A percentile compares a stretch with the other conserved stretches of the same genome.
Conservation (phyloP, 64 coral and sea anemone species). For the Montipora efflorescens region DNA sequence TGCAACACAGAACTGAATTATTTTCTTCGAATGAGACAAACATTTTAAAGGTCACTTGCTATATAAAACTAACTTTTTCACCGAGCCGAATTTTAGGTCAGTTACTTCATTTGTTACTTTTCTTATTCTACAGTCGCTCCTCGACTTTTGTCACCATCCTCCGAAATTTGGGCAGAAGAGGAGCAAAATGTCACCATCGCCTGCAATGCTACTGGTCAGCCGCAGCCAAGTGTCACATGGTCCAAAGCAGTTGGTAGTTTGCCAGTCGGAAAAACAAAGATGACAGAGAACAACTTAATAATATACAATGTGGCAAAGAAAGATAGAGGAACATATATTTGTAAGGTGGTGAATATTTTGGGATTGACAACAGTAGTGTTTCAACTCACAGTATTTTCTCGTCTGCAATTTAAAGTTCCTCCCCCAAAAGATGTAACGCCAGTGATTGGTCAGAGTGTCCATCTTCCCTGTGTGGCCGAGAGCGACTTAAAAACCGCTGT, state of each 20-base stretch:
- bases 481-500: constrained; percentile 17
- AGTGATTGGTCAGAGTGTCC: not conserved
- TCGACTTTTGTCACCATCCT: rapidly evolving
- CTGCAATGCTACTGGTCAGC: not conserved
- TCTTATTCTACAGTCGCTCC: not conserved
- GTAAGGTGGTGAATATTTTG: constrained; percentile 25
- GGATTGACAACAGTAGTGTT: not conserved
- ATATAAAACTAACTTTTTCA: too few species aligned
- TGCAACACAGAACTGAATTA: too few species aligned
- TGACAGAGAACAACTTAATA: not conserved
- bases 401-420: not conserved
- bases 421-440: not conserved
- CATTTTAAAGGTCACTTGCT: too few species aligned
- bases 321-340: constrained; percentile 38
- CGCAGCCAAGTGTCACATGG: not conserved
- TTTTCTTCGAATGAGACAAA: too few species aligned
- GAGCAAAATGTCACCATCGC: not conserved
- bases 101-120: too few species aligned
- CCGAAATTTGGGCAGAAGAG: not conserved
- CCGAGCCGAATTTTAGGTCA: too few species aligned
- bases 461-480: constrained; percentile 37
- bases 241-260: not conserved
- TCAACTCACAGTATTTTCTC: not conserved
- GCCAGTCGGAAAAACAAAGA: not conserved
- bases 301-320: not conserved